Evolutionary conservation across 2,113 vertebrate species (phyloP), one percentile per base, ranked within the genome.

Genomic region (Benitochromis conjunctus): DNA sequence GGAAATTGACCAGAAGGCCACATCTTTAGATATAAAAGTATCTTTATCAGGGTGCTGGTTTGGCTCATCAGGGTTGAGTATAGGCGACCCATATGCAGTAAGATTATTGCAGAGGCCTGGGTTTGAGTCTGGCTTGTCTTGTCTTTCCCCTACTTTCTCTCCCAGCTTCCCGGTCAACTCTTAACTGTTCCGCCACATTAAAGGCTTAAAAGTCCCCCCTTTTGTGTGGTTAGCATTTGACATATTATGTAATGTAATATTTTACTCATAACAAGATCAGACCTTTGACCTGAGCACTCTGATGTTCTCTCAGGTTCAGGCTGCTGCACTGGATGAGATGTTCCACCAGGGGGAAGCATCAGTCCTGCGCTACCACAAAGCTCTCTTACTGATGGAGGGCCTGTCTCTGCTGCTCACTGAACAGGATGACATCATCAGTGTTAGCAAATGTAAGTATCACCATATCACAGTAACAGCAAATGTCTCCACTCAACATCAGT

Each of bases 311-410:
- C 89, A 99, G 98, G 98, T 99, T 41, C 98, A 99, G 87, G 95
- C 98, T 4, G 97, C 98, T 7, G 99, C 98, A 1, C 95, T 99
- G 93, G 99, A 99, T 19, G 99, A 99, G 96, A 99, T 99, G 99
- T 99, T 99, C 92, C 98, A 99, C 90, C 98, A 98, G 91, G 96
- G 97, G 16, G 97, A 97, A 81, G 97, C 98, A 74, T 99, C 97
- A 0, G 89, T 97, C 10, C 96, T 97, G 71, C 97, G 99, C 81
- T 99, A 99, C 94, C 97, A 98, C 84, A 98, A 98, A 90, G 98
- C 99, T 21, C 94, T 99, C 83, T 95, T 99, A 93, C 95, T 99
- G 79, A 97, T 99, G 98, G 98, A 99, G 91, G 98, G 98, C 9
- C 95, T 99, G 34, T 95, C 97, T 64, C 96, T 96, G 90, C 97